A percentile compares a stretch with the other conserved stretches of the same genome.
These are phyloP conservation scores for Neomicropteryx cornuta DNA, from an alignment of 1,140 invertebrate species.

Conservation along the genomic window DNA sequence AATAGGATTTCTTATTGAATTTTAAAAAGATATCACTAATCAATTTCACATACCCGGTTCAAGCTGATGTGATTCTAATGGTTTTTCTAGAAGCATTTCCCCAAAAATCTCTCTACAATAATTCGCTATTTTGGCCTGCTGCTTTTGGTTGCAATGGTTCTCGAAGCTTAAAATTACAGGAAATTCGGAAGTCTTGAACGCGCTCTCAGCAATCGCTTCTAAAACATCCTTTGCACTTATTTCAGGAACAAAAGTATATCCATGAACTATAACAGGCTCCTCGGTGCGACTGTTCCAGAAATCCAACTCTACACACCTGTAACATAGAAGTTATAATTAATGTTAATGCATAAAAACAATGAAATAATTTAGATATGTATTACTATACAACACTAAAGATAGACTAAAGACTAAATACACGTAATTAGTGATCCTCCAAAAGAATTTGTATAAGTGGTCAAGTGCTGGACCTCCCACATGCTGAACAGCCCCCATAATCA, in stretches of 20 bases:
- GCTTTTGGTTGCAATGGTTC: conserved; percentile 93
- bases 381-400: not conserved
- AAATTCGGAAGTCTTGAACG: conserved; percentile 96
- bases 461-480: too few species aligned
- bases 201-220: conserved; percentile 93
- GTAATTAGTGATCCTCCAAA: too few species aligned
- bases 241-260: conserved; percentile 95
- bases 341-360: not conserved
- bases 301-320: conserved; percentile 87
- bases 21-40: too few species aligned
- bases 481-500: too few species aligned
- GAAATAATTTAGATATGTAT: not conserved
- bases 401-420: too few species aligned
- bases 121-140: conserved; percentile 95
- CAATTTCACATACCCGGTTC: conserved; percentile 43
- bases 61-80: conserved; percentile 78
- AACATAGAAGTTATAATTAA: not conserved
- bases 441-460: too few species aligned
- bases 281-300: conserved; percentile 94
- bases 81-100: conserved; percentile 84
- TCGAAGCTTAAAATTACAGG: conserved; percentile 96
- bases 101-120: conserved; percentile 94
- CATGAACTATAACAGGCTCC: conserved; percentile 95
- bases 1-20: too few species aligned
- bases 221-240: conserved; percentile 91